phyloP scores from a whole-genome alignment of 2,888 invertebrate genomes.

The Cephalotes varians region DNA sequence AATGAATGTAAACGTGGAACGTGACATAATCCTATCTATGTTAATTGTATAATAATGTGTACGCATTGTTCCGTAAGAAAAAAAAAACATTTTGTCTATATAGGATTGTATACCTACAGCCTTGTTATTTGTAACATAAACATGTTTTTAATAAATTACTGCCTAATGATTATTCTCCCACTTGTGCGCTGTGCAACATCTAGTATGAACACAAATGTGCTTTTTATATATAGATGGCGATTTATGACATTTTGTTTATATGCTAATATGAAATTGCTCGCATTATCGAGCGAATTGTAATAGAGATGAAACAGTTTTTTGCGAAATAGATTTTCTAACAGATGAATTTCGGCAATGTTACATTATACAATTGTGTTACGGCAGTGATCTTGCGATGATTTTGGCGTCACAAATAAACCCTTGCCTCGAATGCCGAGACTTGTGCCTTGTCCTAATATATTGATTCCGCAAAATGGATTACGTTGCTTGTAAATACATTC shows the following conservation, averaged over 20 bases:
- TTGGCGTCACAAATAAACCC: slow-evolving; percentile 33
- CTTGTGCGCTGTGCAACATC: too few relatives aligned
- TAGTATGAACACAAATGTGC: slow-evolving; percentile 88
- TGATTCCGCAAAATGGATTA: slow-evolving; percentile 56
- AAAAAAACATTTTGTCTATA: slow-evolving; percentile 68
- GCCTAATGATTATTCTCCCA: neutral
- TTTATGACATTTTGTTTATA: slow-evolving; percentile 90
- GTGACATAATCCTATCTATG: slow-evolving; percentile 58
- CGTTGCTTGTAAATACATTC: slow-evolving; percentile 72
- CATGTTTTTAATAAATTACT: slow-evolving; percentile 73
- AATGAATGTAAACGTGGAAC: slow-evolving; percentile 55
- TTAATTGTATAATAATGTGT: slow-evolving; percentile 67
- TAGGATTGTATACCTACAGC: slow-evolving; percentile 76
- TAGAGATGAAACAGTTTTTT: slow-evolving; percentile 86
- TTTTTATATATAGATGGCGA: slow-evolving; percentile 90
- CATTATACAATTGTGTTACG: neutral
- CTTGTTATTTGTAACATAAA: slow-evolving; percentile 82
- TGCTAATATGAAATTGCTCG: slow-evolving; percentile 92
- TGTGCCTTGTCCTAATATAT: slow-evolving; percentile 64
- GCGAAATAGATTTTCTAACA: slow-evolving; percentile 6
- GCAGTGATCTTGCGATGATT: slow-evolving; percentile 34
- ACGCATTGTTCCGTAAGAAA: slow-evolving; percentile 44
- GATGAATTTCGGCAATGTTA: neutral
- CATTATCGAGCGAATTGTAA: slow-evolving; percentile 90
- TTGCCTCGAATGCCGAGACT: slow-evolving; percentile 68